Percentiles rank a stretch among this genome's conserved stretches.
These are phyloP conservation scores for Phenganax marumi DNA, from an alignment of 92 coral and sea anemone species.

Conservation along the genomic window DNA sequence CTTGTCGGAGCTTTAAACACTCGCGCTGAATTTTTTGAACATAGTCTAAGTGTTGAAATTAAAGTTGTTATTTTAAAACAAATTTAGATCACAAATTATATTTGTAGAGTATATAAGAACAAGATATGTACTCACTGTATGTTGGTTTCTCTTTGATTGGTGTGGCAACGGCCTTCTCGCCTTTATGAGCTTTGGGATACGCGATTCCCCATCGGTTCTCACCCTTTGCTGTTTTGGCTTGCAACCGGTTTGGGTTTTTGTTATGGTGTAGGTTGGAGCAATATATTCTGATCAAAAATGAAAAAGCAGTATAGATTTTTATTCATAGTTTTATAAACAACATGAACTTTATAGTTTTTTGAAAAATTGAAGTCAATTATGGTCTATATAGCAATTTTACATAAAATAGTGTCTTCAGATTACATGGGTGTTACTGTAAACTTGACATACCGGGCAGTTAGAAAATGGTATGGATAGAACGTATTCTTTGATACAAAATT, in stretches of 20 bases:
- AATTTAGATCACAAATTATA: background rate
- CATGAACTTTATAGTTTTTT: no score
- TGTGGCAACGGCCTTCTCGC: slow-evolving; percentile 49
- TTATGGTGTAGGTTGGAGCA: slow-evolving; percentile 1
- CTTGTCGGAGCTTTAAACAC: background rate
- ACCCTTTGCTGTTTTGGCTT: slow-evolving; percentile 28
- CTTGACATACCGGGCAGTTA: background rate
- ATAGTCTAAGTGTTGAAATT: background rate
- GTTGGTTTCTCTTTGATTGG: slow-evolving; percentile 43
- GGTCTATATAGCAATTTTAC: no score
- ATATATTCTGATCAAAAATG: background rate
- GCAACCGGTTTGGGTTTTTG: slow-evolving; percentile 2
- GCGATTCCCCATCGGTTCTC: slow-evolving; percentile 14
- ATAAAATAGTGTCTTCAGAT: no score
- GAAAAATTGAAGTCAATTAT: no score
- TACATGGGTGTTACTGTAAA: background rate
- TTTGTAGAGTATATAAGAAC: background rate
- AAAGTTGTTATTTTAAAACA: background rate
- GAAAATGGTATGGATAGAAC: background rate
- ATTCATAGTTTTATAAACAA: no score
- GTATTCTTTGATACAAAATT: background rate
- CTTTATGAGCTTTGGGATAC: slow-evolving; percentile 39
- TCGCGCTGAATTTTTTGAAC: background rate
- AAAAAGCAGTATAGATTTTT: background rate
- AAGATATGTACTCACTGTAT: background rate